phyloP scores from a whole-genome alignment of 64 coral and sea anemone species.

The Exaiptasia diaphana region DNA sequence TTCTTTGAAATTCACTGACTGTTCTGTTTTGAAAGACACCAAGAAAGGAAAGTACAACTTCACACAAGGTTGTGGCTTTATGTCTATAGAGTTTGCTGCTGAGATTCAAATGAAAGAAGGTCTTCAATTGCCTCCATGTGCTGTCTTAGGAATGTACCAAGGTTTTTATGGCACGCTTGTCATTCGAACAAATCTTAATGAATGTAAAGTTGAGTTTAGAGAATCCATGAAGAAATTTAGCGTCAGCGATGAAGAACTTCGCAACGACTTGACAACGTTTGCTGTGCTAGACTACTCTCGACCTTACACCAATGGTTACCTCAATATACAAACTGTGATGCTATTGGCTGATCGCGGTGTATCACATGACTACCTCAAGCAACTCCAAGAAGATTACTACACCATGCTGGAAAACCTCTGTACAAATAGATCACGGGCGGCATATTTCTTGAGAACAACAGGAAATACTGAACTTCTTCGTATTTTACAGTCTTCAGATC shows the following conservation, averaged over 20 bases:
- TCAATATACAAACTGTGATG: conserved; percentile 55
- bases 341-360: conserved; percentile 66
- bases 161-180: conserved; percentile 61
- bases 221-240: conserved; percentile 63
- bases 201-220: conserved; percentile 43
- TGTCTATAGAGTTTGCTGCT: conserved; percentile 55
- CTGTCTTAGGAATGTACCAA: conserved; percentile 43
- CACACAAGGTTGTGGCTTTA: conserved; percentile 63
- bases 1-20: neutral
- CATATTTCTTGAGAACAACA: conserved; percentile 20
- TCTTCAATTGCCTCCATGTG: conserved; percentile 44
- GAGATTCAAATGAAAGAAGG: conserved; percentile 20
- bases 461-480: neutral
- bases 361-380: conserved; percentile 61
- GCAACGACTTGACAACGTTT: conserved; percentile 11
- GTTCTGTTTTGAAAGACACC: conserved; percentile 13
- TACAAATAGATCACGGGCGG: neutral
- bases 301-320: conserved; percentile 65
- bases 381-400: conserved; percentile 59
- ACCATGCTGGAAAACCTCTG: conserved; percentile 46
- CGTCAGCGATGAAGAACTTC: conserved; percentile 47
- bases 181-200: neutral
- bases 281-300: conserved; percentile 69
- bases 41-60: conserved; percentile 16
- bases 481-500: neutral